Conservation (phyloP, 2,797 vertebrate genomes). For the Anguilla megastoma region DNA sequence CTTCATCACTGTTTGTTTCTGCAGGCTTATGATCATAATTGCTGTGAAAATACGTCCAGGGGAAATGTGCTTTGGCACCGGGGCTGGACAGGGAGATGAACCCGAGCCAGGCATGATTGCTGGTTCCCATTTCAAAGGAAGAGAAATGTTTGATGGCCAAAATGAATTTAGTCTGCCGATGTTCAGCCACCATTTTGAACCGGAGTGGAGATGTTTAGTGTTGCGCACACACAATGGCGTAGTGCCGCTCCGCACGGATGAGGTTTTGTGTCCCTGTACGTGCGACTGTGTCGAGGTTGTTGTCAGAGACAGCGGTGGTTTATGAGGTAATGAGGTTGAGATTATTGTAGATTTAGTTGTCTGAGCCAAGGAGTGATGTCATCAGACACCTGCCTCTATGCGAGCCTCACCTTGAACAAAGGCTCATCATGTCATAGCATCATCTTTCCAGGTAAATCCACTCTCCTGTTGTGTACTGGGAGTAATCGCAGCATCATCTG, state of each 20-base stretch:
- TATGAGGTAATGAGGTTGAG: background rate
- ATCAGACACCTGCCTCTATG: background rate
- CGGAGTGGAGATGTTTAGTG: background rate
- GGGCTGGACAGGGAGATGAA: background rate
- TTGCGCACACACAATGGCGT: background rate
- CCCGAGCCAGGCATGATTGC: conserved; percentile 38
- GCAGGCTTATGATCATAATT: conserved; percentile 42
- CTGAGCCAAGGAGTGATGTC: conserved; percentile 8
- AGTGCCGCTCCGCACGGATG: background rate
- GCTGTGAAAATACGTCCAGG: conserved; percentile 45
- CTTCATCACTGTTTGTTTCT: conserved; percentile 39
- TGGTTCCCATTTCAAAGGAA: conserved; percentile 49
- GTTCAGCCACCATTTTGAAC: background rate
- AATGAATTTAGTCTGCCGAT: conserved; percentile 50
- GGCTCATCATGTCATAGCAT: background rate
- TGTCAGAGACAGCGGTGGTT: conserved; percentile 7
- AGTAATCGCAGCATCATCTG: background rate
- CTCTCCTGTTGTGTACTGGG: background rate
- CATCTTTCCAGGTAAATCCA: background rate
- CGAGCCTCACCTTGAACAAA: background rate
- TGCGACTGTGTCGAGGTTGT: background rate
- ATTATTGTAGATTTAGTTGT: conserved; percentile 12
- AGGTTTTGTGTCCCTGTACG: background rate
- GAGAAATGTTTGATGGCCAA: conserved; percentile 37
- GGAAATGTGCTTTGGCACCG: conserved; percentile 38